phyloP scores from a whole-genome alignment of 2,888 invertebrate species.

The Ormyrus rosae region DNA sequence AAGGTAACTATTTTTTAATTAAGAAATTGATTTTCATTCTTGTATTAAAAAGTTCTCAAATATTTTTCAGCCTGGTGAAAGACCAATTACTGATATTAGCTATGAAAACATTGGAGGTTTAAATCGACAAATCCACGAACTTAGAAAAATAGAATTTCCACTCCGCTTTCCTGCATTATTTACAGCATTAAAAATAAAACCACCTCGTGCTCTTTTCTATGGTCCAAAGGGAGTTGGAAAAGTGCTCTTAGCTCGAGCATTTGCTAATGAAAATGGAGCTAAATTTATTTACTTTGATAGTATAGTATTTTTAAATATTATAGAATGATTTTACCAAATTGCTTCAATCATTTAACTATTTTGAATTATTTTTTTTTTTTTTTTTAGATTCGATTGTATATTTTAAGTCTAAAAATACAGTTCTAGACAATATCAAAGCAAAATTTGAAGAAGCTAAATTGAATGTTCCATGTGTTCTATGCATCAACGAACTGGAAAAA shows the following conservation, averaged over 20 bases:
- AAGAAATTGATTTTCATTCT: background rate
- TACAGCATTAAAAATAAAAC: background rate
- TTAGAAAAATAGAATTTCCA: constrained; percentile 22
- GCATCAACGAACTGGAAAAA: constrained; percentile 3
- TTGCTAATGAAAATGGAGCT: constrained; percentile 27
- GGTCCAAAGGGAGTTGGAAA: constrained; percentile 28
- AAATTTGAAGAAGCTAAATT: constrained; percentile 10
- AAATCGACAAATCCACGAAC: background rate
- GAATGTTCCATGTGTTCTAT: constrained; percentile 4
- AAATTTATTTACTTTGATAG: constrained; percentile 5
- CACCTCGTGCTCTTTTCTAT: constrained; percentile 16
- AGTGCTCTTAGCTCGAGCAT: constrained; percentile 1
- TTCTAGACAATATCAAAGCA: background rate
- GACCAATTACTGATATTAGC: background rate
- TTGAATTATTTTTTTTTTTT: constrained; percentile 9
- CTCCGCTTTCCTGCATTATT: constrained; percentile 9
- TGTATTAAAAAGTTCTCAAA: background rate
- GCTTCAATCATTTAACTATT: background rate
- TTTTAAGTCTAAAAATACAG: background rate
- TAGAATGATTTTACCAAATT: no score
- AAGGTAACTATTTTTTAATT: background rate
- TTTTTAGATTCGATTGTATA: background rate
- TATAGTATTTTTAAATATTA: background rate
- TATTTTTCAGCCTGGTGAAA: constrained; percentile 6
- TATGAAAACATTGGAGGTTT: constrained; percentile 31